Evolutionary conservation across 2,888 invertebrate species (phyloP), one percentile per base, ranked within the genome.

Genomic region (Brenthis ino): DNA sequence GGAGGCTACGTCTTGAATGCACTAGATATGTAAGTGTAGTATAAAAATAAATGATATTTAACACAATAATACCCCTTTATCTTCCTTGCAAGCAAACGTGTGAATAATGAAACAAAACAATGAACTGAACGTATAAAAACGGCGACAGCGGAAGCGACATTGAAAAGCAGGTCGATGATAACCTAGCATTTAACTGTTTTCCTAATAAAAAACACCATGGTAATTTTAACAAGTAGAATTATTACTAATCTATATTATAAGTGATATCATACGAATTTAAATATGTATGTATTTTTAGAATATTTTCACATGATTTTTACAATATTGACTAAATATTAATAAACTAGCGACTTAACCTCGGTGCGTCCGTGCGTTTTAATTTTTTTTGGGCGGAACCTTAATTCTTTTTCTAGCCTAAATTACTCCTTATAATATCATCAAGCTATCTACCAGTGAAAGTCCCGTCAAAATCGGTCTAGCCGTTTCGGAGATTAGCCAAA

Each of bases 151-250:
- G 73, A 73, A 73, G 65, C 54, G 72, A 61, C 65, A 70, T 72
- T 70, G 70, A 73, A 70, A 72, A 67, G 66, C 72, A 63, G 73
- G 72, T 73, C 72, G 64, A 65, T 63, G 64, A 67, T 60, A 67
- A 64, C 50, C 54, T 58, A 37, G 63, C 43, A 54, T 54, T 61
- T 61, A 61, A 37, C 37, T 61, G 53, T 53, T 61, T 68, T 43
- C 37, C 37, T 43, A 67, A 51, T 50, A 53, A 33, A 55, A 63
- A 20, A 53, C 33, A 20, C 37, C 53, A 20, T 24, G 20, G 20
- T 20, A 14, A 20, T 53, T 16, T 51, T 20, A 20, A 16, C 14
- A 53, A 28, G 63, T 54, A 24, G n/a, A 28, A 60, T 28, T 47
- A 20, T 54, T 16, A 16, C 16, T 6, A 16, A 5, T 43, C 37